A percentile compares a stretch with the other conserved stretches of the same genome.
phyloP scores from a whole-genome alignment of 1,140 invertebrate genomes.

The Cyclargus thomasi region DNA sequence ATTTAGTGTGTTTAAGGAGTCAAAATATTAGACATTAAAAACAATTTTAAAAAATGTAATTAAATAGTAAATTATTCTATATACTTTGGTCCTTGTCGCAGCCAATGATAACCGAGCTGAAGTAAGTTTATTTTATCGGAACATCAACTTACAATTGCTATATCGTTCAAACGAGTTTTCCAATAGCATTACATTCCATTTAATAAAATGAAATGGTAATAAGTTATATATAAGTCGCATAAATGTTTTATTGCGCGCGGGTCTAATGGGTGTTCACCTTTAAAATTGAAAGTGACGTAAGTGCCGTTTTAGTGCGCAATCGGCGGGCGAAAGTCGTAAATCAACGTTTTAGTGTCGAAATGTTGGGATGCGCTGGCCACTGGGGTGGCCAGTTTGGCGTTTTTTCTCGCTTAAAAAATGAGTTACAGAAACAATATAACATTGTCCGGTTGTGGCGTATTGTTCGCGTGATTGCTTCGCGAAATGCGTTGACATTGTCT shows the following conservation, averaged over 20 bases:
- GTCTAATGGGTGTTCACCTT: constrained; percentile 52
- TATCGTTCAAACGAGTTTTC: constrained; percentile 1
- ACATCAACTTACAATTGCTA: neutral
- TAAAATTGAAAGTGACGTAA: constrained; percentile 75
- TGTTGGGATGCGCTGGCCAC: constrained; percentile 69
- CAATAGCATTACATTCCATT: constrained; percentile 4
- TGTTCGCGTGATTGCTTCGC: constrained; percentile 49
- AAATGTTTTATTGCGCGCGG: constrained; percentile 45
- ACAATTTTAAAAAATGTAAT: too few species aligned
- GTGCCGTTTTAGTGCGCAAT: constrained; percentile 72
- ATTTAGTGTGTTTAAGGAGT: too few species aligned
- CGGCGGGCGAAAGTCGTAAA: constrained; percentile 68
- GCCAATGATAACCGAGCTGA: neutral
- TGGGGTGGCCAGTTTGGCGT: constrained; percentile 60
- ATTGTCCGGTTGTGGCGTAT: constrained; percentile 57
- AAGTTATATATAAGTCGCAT: constrained; percentile 33
- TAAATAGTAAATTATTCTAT: too few species aligned
- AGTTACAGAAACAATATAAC: constrained; percentile 65
- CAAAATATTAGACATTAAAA: too few species aligned
- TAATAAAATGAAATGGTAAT: constrained; percentile 18
- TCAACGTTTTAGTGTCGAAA: constrained; percentile 74
- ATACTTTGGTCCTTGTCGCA: too few species aligned
- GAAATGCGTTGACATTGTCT: constrained; percentile 44
- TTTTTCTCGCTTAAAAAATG: constrained; percentile 56
- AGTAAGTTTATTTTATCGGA: constrained; percentile 11